Conservation (phyloP, 2,888 invertebrate genomes). For the Stomorhina lunata region DNA sequence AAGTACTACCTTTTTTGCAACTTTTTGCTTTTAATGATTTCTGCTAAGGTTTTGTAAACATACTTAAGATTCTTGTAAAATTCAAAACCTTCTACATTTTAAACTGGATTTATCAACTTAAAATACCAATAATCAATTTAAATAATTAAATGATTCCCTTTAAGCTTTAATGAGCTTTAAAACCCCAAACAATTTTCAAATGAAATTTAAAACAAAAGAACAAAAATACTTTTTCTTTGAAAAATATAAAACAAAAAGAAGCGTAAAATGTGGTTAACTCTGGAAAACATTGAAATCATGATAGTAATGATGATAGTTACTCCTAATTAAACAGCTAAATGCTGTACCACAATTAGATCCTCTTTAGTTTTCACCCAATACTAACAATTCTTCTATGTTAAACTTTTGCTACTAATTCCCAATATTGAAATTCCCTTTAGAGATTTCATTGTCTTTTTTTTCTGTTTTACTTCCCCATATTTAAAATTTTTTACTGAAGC, state of each 20-base stretch:
- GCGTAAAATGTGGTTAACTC: background rate
- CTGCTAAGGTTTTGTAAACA: no score
- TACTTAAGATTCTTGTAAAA: no score
- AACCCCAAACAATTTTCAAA: background rate
- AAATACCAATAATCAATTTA: no score
- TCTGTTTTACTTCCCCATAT: background rate
- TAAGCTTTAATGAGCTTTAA: background rate
- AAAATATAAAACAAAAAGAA: background rate
- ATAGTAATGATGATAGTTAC: background rate
- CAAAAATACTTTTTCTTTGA: no score
- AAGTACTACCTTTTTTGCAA: no score
- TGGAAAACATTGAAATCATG: background rate
- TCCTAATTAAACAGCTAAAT: background rate
- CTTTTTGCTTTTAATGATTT: no score
- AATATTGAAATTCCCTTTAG: slow-evolving; percentile 25
- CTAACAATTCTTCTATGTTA: no score
- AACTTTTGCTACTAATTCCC: background rate
- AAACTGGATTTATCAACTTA: no score
- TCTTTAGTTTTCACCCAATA: slow-evolving; percentile 27
- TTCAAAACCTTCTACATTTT: no score
- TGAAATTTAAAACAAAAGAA: background rate
- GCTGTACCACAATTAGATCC: slow-evolving; percentile 27
- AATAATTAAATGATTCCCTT: no score
- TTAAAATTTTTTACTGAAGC: background rate
- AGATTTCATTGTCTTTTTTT: slow-evolving; percentile 17